Conservation (phyloP, 2,888 invertebrate genomes). For the Brachypterus glaber region DNA sequence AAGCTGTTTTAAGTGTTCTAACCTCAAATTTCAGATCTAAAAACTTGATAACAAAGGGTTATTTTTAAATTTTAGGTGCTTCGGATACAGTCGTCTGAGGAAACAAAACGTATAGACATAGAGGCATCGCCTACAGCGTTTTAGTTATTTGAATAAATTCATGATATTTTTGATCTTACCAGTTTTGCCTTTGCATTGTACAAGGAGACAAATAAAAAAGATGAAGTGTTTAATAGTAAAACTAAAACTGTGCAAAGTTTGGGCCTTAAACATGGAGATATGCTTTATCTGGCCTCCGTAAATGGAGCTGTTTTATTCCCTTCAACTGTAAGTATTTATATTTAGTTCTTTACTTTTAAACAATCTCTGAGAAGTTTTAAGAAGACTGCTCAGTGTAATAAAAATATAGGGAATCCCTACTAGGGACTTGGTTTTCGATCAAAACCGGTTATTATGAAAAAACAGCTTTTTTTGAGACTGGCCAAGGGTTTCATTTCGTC, state of each 20-base stretch:
- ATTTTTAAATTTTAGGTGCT: constrained; percentile 52
- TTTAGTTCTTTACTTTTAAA: too few relatives aligned
- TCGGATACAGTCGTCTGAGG: constrained; percentile 80
- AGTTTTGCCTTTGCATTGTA: constrained; percentile 68
- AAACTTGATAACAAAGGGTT: constrained; percentile 26
- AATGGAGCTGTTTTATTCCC: constrained; percentile 54
- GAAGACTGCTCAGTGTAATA: too few relatives aligned
- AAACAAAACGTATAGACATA: constrained; percentile 74
- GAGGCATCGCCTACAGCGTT: constrained; percentile 55
- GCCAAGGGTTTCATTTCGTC: too few relatives aligned
- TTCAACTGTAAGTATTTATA: constrained; percentile 22
- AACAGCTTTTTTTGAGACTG: too few relatives aligned
- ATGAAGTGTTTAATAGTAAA: constrained; percentile 61
- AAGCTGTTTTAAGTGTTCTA: background rate
- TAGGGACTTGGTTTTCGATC: too few relatives aligned
- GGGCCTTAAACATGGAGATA: constrained; percentile 80
- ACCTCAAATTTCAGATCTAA: constrained; percentile 2
- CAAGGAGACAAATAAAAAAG: constrained; percentile 65
- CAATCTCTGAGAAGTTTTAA: too few relatives aligned
- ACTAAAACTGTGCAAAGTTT: constrained; percentile 53
- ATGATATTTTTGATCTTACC: constrained; percentile 59
- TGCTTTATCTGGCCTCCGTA: constrained; percentile 69
- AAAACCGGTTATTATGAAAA: too few relatives aligned
- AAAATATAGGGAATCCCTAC: too few relatives aligned
- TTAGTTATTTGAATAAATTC: constrained; percentile 67